Evolutionary conservation across 1,140 invertebrate species (phyloP).

Genomic region (Bicyclus anynana): DNA sequence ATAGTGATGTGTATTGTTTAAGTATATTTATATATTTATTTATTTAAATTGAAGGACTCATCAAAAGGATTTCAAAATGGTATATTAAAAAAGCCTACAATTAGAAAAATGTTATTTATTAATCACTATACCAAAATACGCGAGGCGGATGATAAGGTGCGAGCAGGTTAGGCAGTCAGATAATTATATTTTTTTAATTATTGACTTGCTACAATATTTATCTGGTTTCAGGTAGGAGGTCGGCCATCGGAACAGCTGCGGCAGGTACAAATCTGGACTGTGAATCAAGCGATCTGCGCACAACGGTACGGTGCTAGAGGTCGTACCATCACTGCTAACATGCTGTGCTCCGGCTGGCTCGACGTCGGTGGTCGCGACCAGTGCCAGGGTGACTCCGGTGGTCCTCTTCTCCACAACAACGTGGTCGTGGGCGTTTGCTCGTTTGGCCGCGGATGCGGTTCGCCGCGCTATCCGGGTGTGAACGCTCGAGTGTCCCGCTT

Average conservation of each 20-base stretch:
- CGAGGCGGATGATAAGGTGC: too few species aligned
- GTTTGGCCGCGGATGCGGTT: slow-evolving; percentile 75
- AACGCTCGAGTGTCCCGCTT: slow-evolving; percentile 30
- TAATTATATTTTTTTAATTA: too few species aligned
- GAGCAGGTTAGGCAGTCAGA: too few species aligned
- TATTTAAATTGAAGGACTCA: too few species aligned
- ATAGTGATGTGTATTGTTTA: too few species aligned
- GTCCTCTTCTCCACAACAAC: slow-evolving; percentile 75
- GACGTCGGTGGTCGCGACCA: slow-evolving; percentile 18
- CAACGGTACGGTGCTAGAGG: slow-evolving; percentile 17
- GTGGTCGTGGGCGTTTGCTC: slow-evolving; percentile 76
- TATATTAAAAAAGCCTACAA: too few species aligned
- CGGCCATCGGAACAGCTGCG: slow-evolving; percentile 22
- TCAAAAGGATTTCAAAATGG: too few species aligned
- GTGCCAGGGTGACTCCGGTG: slow-evolving; percentile 78
- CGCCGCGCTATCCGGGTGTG: slow-evolving; percentile 66
- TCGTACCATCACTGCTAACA: slow-evolving; percentile 23
- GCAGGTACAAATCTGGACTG: slow-evolving; percentile 21
- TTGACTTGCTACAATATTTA: neutral
- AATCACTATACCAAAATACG: too few species aligned
- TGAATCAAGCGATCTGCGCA: slow-evolving; percentile 22
- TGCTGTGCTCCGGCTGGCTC: slow-evolving; percentile 23
- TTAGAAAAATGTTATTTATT: too few species aligned
- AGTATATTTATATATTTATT: too few species aligned
- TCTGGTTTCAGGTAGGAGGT: slow-evolving; percentile 15